phyloP scores from a whole-genome alignment of 2,888 invertebrate species.

The Agonum fuliginosum region DNA sequence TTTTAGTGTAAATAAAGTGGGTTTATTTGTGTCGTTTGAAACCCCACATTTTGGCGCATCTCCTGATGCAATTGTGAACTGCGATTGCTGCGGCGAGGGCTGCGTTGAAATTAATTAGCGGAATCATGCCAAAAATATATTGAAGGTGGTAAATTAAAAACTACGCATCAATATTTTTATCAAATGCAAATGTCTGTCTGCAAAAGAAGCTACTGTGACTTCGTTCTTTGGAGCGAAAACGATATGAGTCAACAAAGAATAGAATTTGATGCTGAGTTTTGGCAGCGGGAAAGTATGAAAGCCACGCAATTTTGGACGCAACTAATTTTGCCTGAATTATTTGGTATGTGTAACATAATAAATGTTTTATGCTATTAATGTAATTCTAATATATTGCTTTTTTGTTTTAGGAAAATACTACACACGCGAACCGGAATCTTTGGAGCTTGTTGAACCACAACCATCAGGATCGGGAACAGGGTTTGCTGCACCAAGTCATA shows the following conservation, averaged over 20 bases:
- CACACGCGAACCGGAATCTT: too few species aligned
- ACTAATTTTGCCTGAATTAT: neutral
- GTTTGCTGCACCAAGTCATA: too few species aligned
- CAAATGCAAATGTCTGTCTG: neutral
- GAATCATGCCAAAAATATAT: neutral
- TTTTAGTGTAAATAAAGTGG: neutral
- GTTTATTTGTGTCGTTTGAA: neutral
- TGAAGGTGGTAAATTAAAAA: neutral
- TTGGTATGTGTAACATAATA: neutral
- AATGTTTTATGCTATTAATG: too few species aligned
- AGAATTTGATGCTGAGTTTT: neutral
- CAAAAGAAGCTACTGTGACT: neutral
- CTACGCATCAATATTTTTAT: neutral
- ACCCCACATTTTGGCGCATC: neutral
- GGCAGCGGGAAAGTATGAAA: neutral
- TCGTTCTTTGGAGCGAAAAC: neutral
- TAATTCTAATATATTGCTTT: too few species aligned
- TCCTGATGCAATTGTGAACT: constrained; percentile 3
- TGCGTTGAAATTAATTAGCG: constrained; percentile 13
- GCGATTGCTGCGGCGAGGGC: neutral
- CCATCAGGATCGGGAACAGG: too few species aligned
- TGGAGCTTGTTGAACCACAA: too few species aligned
- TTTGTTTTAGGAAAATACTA: too few species aligned
- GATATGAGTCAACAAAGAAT: neutral
- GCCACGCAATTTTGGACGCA: neutral